Conservation (phyloP, 2,888 invertebrate genomes). For the Drosophila prostipennis region DNA sequence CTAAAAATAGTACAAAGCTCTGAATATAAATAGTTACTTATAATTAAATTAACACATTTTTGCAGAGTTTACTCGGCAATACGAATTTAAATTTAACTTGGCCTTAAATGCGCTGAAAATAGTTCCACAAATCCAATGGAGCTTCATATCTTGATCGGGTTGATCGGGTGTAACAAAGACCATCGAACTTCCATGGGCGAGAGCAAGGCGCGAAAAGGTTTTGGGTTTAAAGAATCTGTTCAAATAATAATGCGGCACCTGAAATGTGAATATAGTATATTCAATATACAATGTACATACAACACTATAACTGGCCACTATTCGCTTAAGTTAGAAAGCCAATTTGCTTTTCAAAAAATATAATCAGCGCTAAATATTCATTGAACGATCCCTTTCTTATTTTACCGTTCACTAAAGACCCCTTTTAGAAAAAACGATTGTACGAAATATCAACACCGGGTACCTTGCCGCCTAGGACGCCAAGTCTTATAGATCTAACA, state of each 20-base stretch:
- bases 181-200: not conserved
- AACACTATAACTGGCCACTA: no score
- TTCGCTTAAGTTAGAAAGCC: no score
- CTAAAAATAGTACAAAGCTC: conserved; percentile 35
- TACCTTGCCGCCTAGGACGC: not conserved
- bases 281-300: no score
- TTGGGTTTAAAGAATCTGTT: not conserved
- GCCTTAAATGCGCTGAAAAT: conserved; percentile 1
- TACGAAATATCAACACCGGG: not conserved
- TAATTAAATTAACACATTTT: conserved; percentile 33
- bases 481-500: conserved; percentile 7
- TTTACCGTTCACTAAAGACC: not conserved
- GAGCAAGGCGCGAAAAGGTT: not conserved
- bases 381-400: no score
- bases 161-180: not conserved
- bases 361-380: no score
- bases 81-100: conserved; percentile 18
- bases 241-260: no score
- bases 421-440: not conserved
- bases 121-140: not conserved
- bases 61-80: conserved; percentile 13
- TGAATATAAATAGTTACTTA: conserved; percentile 26
- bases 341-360: no score
- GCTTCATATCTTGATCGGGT: not conserved
- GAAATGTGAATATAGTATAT: no score